phyloP scores from a whole-genome alignment of 2,888 invertebrate genomes.

The Parnassius mnemosyne region DNA sequence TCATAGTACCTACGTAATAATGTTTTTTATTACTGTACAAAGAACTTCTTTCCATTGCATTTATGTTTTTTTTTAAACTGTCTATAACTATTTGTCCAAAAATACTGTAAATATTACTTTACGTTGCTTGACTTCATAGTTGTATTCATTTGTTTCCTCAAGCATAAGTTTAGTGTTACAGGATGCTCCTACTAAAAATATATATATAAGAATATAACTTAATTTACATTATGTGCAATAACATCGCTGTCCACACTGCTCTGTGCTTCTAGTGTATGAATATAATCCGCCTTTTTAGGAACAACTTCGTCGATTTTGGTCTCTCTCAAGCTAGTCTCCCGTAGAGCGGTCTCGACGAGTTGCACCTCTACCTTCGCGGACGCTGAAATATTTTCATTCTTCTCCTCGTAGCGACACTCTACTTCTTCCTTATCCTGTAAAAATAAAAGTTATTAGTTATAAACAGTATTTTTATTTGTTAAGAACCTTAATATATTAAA shows the following conservation, averaged over 20 bases:
- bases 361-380: constrained; percentile 57
- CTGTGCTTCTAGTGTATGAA: constrained; percentile 73
- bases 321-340: constrained; percentile 73
- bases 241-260: constrained; percentile 81
- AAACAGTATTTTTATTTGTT: not conserved
- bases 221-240: constrained; percentile 85
- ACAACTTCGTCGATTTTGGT: constrained; percentile 82
- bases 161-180: not conserved
- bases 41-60: too few relatives aligned
- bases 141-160: too few relatives aligned
- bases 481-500: not conserved
- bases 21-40: too few relatives aligned
- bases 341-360: constrained; percentile 48
- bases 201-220: not conserved
- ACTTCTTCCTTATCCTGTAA: constrained; percentile 71
- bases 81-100: too few relatives aligned
- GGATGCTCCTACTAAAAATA: not conserved
- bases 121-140: too few relatives aligned
- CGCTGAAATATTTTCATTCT: constrained; percentile 62
- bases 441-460: not conserved
- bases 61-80: too few relatives aligned
- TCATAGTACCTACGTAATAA: too few relatives aligned
- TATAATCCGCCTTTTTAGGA: constrained; percentile 72
- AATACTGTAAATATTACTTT: too few relatives aligned
- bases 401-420: constrained; percentile 75